Conservation (phyloP, 2,888 invertebrate species). For the Epistrophe grossulariae region DNA sequence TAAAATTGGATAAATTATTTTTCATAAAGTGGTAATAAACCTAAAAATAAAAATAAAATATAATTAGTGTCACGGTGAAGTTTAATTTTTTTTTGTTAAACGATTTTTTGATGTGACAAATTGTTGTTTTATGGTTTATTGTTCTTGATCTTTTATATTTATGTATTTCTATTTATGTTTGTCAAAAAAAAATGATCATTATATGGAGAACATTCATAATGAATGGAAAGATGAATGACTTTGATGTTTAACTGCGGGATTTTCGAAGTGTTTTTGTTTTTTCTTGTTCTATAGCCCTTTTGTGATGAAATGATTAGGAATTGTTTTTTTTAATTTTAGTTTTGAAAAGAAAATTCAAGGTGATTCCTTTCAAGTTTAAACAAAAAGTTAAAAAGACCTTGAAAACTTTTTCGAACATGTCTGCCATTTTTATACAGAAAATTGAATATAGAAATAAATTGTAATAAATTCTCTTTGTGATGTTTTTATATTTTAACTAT, state of each 20-base stretch:
- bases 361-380: neutral
- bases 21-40: constrained; percentile 31
- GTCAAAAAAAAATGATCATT: neutral
- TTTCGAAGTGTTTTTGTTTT: constrained; percentile 42
- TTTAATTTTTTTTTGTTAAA: constrained; percentile 11
- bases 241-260: constrained; percentile 9
- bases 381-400: neutral
- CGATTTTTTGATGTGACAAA: constrained; percentile 39
- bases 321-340: neutral
- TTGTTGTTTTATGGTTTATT: constrained; percentile 29
- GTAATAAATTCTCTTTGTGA: too few relatives aligned
- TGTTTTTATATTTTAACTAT: neutral
- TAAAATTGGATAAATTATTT: constrained; percentile 25
- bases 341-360: constrained; percentile 1
- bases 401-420: too few relatives aligned
- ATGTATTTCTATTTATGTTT: neutral
- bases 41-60: neutral
- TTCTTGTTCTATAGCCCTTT: neutral
- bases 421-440: too few relatives aligned
- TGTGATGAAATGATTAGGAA: neutral
- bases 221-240: constrained; percentile 11
- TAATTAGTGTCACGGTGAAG: constrained; percentile 60
- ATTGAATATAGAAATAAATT: too few relatives aligned
- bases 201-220: neutral
- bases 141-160: constrained; percentile 19